Base-by-base conservation (phyloP, 2,888 invertebrate genomes). In the Lasius fuliginosus region DNA sequence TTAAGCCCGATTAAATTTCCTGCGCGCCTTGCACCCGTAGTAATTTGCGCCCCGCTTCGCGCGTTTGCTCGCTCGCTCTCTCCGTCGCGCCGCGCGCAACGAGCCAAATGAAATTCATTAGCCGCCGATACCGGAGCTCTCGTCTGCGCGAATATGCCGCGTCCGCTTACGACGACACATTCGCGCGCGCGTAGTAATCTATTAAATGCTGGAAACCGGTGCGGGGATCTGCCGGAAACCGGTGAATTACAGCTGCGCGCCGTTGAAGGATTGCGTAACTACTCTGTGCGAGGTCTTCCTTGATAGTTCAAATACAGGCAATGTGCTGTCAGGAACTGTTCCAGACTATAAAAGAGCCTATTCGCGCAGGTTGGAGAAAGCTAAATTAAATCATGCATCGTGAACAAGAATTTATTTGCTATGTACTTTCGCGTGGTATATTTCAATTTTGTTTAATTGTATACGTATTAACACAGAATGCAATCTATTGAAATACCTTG, bases 1-100 rank as follows among this genome's bases (percentile, higher is more conserved):
- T 90, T 90, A 90, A 90, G 88, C 90, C 83, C 86, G 90, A 90
- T 90, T 90, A 90, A 89, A 89, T 90, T 90, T 89, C 89, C 89
- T 86, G 86, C 90, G 86, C 89, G 84, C 85, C 87, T 88, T 90
- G 85, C 84, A 88, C 86, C 86, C 84, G 87, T 86, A 81, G 86
- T 90, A 90, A 90, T 90, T 90, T 84, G 88, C 88, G 87, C 81
- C 53, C 88, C 86, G 84, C 83, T 87, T 86, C 88, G 86, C 86
- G 85, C 71, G 36, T 23, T 71, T 36, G 12, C 30, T 49, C 75
- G 11, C 67, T 67, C 56, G 40, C 18, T 68, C 77, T 53, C 67
- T 40, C 64, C 15, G 33, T 49, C 36, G 64, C 53, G 23, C 23
- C 12, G 27, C 49, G 40, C 79, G 86, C 88, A 87, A 90, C 84